Evolutionary conservation across 2,113 vertebrate genomes (phyloP).

Genomic region (Scolopax mira): DNA sequence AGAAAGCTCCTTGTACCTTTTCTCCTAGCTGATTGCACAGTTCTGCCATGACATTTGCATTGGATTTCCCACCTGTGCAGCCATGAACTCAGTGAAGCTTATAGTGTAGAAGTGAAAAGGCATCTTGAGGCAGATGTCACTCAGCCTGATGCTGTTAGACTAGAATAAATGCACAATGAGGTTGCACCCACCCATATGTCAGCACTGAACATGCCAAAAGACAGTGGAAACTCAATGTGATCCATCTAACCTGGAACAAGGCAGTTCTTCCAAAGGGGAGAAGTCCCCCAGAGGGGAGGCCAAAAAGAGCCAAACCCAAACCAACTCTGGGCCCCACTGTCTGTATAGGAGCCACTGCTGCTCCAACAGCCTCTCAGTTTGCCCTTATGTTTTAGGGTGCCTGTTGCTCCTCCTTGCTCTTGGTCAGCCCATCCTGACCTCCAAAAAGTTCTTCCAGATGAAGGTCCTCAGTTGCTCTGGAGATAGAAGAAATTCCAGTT

Average conservation of each 20-base stretch:
- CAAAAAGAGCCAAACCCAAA: background rate
- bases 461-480: background rate
- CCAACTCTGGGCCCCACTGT: too few species aligned
- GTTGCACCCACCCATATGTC: background rate
- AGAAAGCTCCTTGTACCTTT: background rate
- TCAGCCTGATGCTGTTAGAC: background rate
- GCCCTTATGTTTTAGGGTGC: background rate
- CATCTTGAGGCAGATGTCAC: background rate
- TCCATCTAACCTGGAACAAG: background rate
- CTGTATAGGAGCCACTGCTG: background rate
- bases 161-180: background rate
- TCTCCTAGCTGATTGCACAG: background rate
- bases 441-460: background rate
- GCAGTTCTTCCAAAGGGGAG: background rate
- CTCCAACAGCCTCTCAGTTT: background rate
- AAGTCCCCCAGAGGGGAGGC: background rate
- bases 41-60: too few species aligned
- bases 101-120: background rate
- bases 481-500: background rate
- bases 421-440: background rate
- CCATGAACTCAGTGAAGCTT: background rate
- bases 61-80: background rate
- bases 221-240: background rate
- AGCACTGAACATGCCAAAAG: background rate
- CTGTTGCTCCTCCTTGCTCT: background rate